phyloP scores from a whole-genome alignment of 2,797 vertebrate species.

The Gila robusta region DNA sequence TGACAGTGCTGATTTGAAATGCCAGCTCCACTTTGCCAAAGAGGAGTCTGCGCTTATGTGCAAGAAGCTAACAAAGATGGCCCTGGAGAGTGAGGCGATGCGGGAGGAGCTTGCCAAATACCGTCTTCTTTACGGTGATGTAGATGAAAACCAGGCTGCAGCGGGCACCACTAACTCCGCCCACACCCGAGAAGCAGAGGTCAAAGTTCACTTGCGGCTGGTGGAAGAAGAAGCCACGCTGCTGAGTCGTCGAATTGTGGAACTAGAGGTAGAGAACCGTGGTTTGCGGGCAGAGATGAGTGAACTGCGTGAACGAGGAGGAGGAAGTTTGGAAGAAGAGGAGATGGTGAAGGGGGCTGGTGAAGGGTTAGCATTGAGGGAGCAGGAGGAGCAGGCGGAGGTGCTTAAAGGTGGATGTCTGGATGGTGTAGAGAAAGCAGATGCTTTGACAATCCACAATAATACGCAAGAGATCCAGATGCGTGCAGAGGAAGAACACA shows the following conservation, averaged over 20 bases:
- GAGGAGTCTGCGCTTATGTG: slow-evolving; percentile 97
- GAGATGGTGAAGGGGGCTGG: slow-evolving; percentile 71
- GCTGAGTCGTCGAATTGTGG: slow-evolving; percentile 93
- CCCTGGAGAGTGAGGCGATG: slow-evolving; percentile 90
- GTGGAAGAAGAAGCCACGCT: slow-evolving; percentile 98
- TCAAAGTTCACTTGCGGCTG: slow-evolving; percentile 93
- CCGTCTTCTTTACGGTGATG: slow-evolving; percentile 86
- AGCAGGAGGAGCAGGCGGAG: slow-evolving; percentile 70
- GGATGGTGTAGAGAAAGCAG: slow-evolving; percentile 74
- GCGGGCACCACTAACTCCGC: slow-evolving; percentile 82
- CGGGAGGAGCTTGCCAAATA: slow-evolving; percentile 91
- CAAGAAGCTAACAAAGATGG: slow-evolving; percentile 95
- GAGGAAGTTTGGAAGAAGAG: slow-evolving; percentile 81
- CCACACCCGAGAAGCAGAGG: slow-evolving; percentile 87
- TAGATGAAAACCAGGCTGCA: slow-evolving; percentile 80
- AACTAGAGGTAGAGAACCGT: slow-evolving; percentile 96
- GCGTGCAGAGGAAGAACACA: slow-evolving; percentile 78
- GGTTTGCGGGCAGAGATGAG: slow-evolving; percentile 93
- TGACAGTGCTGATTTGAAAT: slow-evolving; percentile 93
- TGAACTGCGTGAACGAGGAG: slow-evolving; percentile 76
- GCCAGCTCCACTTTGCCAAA: slow-evolving; percentile 97
- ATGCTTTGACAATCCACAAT: slow-evolving; percentile 78
- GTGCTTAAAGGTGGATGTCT: slow-evolving; percentile 69
- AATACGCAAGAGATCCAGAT: slow-evolving; percentile 80
- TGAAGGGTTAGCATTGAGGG: slow-evolving; percentile 70